Percentiles rank a stretch among this genome's conserved stretches.
phyloP scores from a whole-genome alignment of 1,140 invertebrate genomes.

The Plutomurus gul region DNA sequence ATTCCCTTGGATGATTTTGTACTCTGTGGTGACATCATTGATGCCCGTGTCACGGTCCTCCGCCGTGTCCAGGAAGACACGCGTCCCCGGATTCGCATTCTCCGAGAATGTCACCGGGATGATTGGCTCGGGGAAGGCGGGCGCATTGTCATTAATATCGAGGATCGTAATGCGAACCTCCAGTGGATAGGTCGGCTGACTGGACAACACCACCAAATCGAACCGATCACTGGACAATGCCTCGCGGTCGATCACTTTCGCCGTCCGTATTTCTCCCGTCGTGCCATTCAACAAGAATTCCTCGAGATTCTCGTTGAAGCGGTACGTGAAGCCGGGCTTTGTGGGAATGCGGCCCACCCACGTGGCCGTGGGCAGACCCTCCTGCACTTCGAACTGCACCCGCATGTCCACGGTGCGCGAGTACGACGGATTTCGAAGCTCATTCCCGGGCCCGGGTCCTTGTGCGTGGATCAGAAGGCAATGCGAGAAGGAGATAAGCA shows the following conservation, averaged over 20 bases:
- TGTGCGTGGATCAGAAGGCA: constrained; percentile 55
- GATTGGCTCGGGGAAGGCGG: constrained; percentile 84
- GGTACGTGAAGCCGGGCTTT: constrained; percentile 83
- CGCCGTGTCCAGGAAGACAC: constrained; percentile 82
- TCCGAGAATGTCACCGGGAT: constrained; percentile 87
- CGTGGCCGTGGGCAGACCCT: constrained; percentile 79
- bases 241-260: constrained; percentile 79
- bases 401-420: constrained; percentile 82
- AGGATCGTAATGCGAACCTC: constrained; percentile 83
- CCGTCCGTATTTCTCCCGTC: constrained; percentile 80
- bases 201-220: constrained; percentile 85
- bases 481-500: constrained; percentile 35
- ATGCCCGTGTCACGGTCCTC: constrained; percentile 82
- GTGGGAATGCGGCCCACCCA: constrained; percentile 82
- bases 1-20: constrained; percentile 84
- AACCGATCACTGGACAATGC: constrained; percentile 75
- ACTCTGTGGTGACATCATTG: constrained; percentile 84
- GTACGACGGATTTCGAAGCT: constrained; percentile 69
- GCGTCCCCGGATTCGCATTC: constrained; percentile 82
- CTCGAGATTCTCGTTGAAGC: constrained; percentile 85
- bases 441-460: constrained; percentile 53
- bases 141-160: constrained; percentile 88
- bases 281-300: constrained; percentile 80
- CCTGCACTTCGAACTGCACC: constrained; percentile 79
- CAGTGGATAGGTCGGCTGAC: constrained; percentile 89